Evolutionary conservation across 1,140 invertebrate genomes (phyloP).

Genomic region (Formica exsecta): DNA sequence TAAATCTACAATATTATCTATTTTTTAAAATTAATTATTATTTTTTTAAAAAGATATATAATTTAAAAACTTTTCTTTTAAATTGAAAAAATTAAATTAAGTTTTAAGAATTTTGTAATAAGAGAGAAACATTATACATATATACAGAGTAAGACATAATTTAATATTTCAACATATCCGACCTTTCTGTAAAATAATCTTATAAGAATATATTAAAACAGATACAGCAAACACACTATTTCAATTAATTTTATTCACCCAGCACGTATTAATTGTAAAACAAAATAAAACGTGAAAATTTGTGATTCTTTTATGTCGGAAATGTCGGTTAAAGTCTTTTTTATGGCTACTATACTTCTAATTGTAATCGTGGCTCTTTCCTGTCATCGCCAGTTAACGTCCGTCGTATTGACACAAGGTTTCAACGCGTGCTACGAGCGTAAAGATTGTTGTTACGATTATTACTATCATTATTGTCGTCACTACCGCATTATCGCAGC

Average conservation of each 20-base stretch:
- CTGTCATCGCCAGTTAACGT: neutral
- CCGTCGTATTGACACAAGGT: neutral
- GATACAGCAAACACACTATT: neutral
- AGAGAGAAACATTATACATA: no score
- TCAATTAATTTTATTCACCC: neutral
- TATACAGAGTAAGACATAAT: neutral
- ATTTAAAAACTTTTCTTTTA: neutral
- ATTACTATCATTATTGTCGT: slow-evolving; percentile 23
- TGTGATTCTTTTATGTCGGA: neutral
- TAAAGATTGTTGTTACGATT: neutral
- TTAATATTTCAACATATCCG: neutral
- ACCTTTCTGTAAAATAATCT: neutral
- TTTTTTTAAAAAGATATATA: neutral
- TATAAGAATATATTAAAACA: neutral
- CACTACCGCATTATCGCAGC: neutral
- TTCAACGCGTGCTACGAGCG: neutral
- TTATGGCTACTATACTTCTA: neutral
- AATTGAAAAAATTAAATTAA: neutral
- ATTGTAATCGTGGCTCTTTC: slow-evolving; percentile 5
- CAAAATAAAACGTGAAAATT: neutral
- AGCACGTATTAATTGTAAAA: neutral
- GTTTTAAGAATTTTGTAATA: slow-evolving; percentile 1
- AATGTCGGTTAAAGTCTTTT: neutral
- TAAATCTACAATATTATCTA: neutral
- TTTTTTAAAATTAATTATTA: neutral